Base-by-base conservation (phyloP, 2,113 vertebrate genomes). In the Meleagris gallopavo region DNA sequence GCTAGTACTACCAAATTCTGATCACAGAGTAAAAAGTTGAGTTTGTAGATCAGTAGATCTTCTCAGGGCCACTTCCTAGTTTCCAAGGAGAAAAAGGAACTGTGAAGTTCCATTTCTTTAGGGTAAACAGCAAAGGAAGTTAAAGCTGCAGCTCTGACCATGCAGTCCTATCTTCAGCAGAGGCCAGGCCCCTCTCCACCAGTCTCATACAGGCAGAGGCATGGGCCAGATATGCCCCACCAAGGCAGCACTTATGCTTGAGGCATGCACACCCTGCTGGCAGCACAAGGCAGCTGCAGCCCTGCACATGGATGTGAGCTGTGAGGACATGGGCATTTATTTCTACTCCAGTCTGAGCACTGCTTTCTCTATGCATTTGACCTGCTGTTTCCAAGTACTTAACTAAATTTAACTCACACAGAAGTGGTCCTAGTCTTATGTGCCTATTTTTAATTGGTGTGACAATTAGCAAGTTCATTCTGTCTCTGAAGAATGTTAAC, bases 11-110 rank as follows among this genome's bases (percentile, higher is more conserved):
- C n/a, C 13, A 3, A 20, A 8, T 11, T 34, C 36, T 15, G 30
- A 55, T 25, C 69, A 30, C 16, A 6, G 11, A 22, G 38, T 2
- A 32, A 19, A 8, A 41, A 43, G 15, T 30, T 13, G 45, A 30
- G 11, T 22, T 6, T 46, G 30, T 19, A 43, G n/a, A n/a, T 3
- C 48, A 9, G 34, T 5, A 17, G 17, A 0, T 3, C 16, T 17
- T 70, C n/a, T 34, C 36, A 7, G 36, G 48, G 12, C 32, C 46
- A 2, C 11, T 14, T 5, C 12, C 16, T 3, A 6, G 8, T 22
- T 34, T n/a, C 41, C 24, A 7, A 10, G 21, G 34, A 16, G 48
- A 15, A 13, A 19, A 9, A 16, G 3, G 10, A 3, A 2, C 1
- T 8, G 38, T 8, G 13, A 60, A 17, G 52, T 17, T 5, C 25